Evolutionary conservation across 2,113 vertebrate species (phyloP).

Genomic region (Daphoenositta chrysoptera): DNA sequence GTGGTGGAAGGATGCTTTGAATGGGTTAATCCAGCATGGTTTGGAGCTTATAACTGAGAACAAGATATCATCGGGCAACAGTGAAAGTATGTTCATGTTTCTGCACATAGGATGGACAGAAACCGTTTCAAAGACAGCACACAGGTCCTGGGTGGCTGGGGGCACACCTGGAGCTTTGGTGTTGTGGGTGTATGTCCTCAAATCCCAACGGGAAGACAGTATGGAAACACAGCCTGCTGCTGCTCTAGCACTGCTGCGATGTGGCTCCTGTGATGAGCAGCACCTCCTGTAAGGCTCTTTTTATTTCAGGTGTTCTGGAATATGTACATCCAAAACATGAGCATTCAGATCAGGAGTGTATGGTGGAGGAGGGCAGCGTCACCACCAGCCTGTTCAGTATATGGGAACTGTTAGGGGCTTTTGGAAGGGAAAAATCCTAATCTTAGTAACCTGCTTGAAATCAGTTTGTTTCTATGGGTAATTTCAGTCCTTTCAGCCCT

Average conservation of each 20-base stretch:
- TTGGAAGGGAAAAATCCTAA: not conserved
- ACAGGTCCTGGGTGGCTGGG: not conserved
- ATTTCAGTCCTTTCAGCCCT: not conserved
- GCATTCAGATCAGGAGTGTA: accelerated
- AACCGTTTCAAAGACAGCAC: not conserved
- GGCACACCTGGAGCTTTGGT: not conserved
- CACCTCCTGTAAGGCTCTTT: not conserved
- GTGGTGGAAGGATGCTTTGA: not conserved
- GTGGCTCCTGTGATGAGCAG: not conserved
- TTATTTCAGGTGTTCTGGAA: not conserved
- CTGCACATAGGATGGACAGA: not conserved
- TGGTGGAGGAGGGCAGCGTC: accelerated
- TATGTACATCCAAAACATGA: accelerated
- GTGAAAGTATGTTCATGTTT: not conserved
- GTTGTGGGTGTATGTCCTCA: not conserved
- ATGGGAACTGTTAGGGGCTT: not conserved
- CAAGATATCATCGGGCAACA: accelerated
- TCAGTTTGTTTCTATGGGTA: accelerated
- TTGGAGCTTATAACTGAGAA: not conserved
- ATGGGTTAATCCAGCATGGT: not conserved
- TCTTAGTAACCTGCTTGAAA: not conserved
- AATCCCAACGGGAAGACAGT: accelerated
- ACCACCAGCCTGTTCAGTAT: not conserved
- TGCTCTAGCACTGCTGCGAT: not conserved
- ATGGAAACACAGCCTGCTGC: accelerated